Base-by-base conservation (phyloP, 2,888 invertebrate genomes). In the Agonopterix subpropinquella region DNA sequence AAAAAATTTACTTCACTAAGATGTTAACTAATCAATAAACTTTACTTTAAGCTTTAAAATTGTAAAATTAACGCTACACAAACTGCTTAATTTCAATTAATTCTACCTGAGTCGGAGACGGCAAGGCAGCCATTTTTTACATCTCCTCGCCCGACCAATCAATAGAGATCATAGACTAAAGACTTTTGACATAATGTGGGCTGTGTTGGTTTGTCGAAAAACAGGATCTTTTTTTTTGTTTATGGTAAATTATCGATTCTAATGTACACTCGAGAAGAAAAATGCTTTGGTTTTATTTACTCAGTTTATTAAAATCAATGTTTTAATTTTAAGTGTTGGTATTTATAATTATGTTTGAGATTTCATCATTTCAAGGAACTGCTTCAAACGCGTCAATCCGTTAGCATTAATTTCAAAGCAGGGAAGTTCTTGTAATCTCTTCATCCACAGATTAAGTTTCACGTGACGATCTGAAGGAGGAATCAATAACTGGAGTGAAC, bases 71-170 rank as follows among this genome's bases (percentile, higher is more conserved):
- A 45, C 65, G 59, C 60, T 50, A 53, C 61, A 69, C 53, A 54
- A 65, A 60, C 68, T 70, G 72, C 66, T 66, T 66, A 77, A 76
- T 78, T 74, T 64, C 64, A 67, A 71, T 67, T 68, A 73, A 61
- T 77, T 86, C 88, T 93, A 94, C 94, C 93, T 94, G 93, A 87
- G 93, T 93, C 89, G 94, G 94, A 90, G 93, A 94, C 89, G 93
- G 94, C 92, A 94, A 90, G 87, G 93, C 92, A 91, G 94, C 94
- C 94, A 94, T 94, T 93, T 94, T 92, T 89, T 80, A 89, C 89
- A 89, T 89, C 84, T 87, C 89, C 80, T 79, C 80, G 72, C 37
- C 81, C 77, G 86, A 88, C 89, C 89, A 89, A 89, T 89, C 89
- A 89, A 89, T 89, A 89, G 84, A 77, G 69, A 73, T 61, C 81